Base-by-base conservation (phyloP, 2,113 vertebrate genomes). In the Tursiops truncatus region DNA sequence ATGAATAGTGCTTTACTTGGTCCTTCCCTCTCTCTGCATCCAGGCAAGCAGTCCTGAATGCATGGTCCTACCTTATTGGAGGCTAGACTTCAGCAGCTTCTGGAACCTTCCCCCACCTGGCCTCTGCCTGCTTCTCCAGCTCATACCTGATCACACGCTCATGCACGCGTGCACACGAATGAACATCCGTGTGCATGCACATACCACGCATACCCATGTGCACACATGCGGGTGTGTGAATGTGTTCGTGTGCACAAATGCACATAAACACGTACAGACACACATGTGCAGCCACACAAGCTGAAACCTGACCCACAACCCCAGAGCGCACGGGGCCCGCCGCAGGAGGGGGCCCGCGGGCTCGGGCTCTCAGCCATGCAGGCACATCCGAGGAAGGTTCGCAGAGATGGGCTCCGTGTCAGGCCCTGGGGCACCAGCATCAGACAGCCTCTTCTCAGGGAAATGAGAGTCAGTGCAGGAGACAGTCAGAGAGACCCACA, bases 21-120 rank as follows among this genome's bases (percentile, higher is more conserved):
- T 38, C 76, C 28, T 12, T 20, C 28, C 31, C 8, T 58, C 20
- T 41, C 8, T 36, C 36, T 20, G n/a, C 25, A 1, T 44, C 41
- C 9, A 0, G 31, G 88, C 82, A 44, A 13, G 9, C 23, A 1
- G 56, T 9, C 18, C 2, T 1, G 3, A 2, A 1, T 2, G 8
- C 58, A 3, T 23, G 47, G 26, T 28, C 68, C 36, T 5, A 0
- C 7, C 26, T 0, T 10, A 38, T 0, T 2, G 8, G 20, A 26
- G 36, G 21, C 28, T 31, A 26, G 20, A 5, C 63, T 33, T 20
- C 36, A 28, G 25, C 3, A 17, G 21, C 38, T 63, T 26, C 58
- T 21, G 2, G 26, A 5, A 12, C 31, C 74, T 76, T 6, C 13
- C 5, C 9, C 47, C 11, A 1, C 50, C 38, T 15, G 38, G 25